Percentiles rank a stretch among this genome's conserved stretches.
Conservation (phyloP, 2,797 vertebrate species). For the Clarias laeviceps region DNA sequence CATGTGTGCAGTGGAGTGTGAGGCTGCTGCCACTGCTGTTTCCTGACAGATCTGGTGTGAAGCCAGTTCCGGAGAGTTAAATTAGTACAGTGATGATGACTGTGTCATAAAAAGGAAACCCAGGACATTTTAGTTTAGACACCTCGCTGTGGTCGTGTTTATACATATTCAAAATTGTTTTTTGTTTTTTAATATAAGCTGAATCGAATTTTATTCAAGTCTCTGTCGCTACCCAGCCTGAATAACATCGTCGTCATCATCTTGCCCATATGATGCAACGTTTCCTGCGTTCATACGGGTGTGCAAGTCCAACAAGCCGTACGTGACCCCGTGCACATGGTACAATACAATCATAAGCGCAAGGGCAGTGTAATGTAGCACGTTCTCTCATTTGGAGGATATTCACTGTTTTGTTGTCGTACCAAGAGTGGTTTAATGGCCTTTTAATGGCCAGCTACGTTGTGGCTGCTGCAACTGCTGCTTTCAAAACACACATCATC, state of each 20-base stretch:
- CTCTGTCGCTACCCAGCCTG: not conserved
- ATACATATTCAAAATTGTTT: no score
- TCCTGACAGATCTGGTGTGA: constrained; percentile 78
- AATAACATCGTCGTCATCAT: not conserved
- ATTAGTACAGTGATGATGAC: constrained; percentile 71
- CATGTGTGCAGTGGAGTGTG: constrained; percentile 17
- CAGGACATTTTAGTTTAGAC: not conserved
- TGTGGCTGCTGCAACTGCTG: not conserved
- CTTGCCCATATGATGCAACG: no score
- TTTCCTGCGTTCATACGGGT: not conserved
- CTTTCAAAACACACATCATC: not conserved
- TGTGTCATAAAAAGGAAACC: constrained; percentile 14
- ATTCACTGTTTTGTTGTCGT: no score
- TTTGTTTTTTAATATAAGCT: not conserved
- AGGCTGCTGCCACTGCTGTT: constrained; percentile 66
- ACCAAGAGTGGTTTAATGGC: not conserved
- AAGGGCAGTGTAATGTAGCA: not conserved
- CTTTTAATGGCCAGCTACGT: not conserved
- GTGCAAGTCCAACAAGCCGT: not conserved
- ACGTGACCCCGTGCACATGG: not conserved
- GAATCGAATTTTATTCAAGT: not conserved
- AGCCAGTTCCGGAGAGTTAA: constrained; percentile 75
- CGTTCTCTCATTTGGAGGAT: not conserved
- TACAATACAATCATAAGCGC: not conserved
- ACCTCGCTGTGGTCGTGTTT: not conserved